phyloP scores from a whole-genome alignment of 2,888 invertebrate species.

The Hedya salicella region DNA sequence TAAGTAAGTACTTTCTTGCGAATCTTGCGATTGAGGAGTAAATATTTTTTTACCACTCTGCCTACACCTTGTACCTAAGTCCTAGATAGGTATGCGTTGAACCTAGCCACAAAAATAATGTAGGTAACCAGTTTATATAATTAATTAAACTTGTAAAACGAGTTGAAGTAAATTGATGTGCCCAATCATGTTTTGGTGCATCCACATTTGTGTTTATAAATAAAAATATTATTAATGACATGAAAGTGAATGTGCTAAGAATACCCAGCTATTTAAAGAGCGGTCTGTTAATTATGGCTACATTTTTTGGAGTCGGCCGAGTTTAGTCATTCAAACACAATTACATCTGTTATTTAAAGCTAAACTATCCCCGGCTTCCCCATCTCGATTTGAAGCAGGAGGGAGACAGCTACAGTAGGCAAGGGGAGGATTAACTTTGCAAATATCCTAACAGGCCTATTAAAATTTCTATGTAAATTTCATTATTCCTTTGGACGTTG shows the following conservation, averaged over 20 bases:
- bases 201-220: background rate
- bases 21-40: too few species aligned
- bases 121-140: too few species aligned
- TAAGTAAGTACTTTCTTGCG: too few species aligned
- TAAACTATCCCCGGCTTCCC: constrained; percentile 51
- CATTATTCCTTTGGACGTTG: too few species aligned
- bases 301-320: constrained; percentile 64
- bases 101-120: background rate
- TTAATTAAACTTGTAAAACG: too few species aligned
- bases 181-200: background rate
- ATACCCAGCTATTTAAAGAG: constrained; percentile 19
- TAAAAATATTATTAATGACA: background rate
- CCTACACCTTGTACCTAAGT: too few species aligned
- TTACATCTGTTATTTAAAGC: constrained; percentile 65
- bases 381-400: background rate
- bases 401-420: constrained; percentile 28
- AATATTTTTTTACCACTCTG: too few species aligned
- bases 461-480: too few species aligned
- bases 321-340: constrained; percentile 72
- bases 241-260: background rate
- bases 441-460: background rate
- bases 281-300: constrained; percentile 61
- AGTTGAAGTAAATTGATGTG: too few species aligned
- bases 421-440: background rate
- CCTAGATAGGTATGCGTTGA: too few species aligned